These are phyloP conservation scores for Heliconius ethilla DNA, from an alignment of 2,888 invertebrate species.

Conservation along the genomic window DNA sequence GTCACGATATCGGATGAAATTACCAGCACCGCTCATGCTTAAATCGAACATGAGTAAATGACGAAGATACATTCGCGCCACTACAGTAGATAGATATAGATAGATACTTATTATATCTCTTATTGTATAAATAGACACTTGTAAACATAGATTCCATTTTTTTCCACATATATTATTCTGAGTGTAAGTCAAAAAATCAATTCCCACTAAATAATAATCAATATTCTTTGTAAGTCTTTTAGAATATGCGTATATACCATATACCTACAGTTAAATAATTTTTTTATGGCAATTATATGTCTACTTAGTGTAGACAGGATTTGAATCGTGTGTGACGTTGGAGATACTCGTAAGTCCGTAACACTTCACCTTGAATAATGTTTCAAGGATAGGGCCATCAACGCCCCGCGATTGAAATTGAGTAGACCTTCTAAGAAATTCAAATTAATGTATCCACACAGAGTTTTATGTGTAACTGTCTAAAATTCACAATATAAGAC, in stretches of 20 bases:
- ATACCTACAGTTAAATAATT: neutral
- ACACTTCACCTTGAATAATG: slow-evolving; percentile 57
- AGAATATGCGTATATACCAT: neutral
- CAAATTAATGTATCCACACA: slow-evolving; percentile 42
- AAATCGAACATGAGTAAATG: slow-evolving; percentile 36
- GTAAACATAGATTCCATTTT: neutral
- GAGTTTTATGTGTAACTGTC: slow-evolving; percentile 17
- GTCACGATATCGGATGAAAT: slow-evolving; percentile 35
- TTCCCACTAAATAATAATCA: no score
- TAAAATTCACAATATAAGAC: neutral
- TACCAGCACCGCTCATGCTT: slow-evolving; percentile 35
- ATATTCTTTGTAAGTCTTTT: neutral
- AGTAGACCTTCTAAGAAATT: slow-evolving; percentile 71
- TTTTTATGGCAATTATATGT: neutral
- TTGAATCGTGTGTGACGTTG: slow-evolving; percentile 31
- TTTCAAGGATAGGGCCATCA: slow-evolving; percentile 55
- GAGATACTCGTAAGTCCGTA: slow-evolving; percentile 30
- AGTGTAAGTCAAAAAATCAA: no score
- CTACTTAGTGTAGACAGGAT: neutral
- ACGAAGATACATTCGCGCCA: slow-evolving; percentile 33
- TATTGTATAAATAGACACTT: slow-evolving; percentile 25
- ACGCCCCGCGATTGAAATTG: slow-evolving; percentile 64
- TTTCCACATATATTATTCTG: neutral
- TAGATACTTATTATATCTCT: slow-evolving; percentile 14
- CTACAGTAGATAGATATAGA: neutral